These are phyloP conservation scores for Tetropium fuscum DNA, from an alignment of 2,888 invertebrate genomes.

Conservation along the genomic window DNA sequence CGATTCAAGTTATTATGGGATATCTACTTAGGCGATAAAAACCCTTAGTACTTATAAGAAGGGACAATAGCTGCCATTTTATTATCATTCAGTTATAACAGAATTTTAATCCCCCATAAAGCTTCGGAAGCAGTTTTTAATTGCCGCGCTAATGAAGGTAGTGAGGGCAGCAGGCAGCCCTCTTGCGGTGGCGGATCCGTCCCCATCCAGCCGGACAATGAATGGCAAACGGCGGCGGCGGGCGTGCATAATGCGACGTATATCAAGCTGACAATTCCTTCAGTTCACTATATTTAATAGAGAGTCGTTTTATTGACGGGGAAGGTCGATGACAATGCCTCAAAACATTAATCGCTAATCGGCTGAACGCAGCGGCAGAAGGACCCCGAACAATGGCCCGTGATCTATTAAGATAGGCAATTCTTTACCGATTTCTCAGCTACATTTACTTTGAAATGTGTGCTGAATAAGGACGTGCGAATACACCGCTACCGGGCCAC, in stretches of 20 bases:
- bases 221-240: slow-evolving; percentile 47
- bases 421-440: slow-evolving; percentile 68
- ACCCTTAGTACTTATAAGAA: slow-evolving; percentile 21
- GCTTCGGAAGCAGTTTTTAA: slow-evolving; percentile 33
- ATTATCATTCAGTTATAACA: slow-evolving; percentile 37
- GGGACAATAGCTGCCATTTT: slow-evolving; percentile 30
- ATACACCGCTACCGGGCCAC: neutral
- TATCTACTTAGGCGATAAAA: slow-evolving; percentile 26
- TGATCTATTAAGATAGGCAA: slow-evolving; percentile 66
- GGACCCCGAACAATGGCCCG: slow-evolving; percentile 59
- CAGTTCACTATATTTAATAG: slow-evolving; percentile 62
- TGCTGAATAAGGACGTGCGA: slow-evolving; percentile 58
- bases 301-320: slow-evolving; percentile 57
- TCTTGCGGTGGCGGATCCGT: slow-evolving; percentile 15
- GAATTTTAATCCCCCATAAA: slow-evolving; percentile 34
- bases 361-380: slow-evolving; percentile 57
- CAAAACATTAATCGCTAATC: slow-evolving; percentile 28
- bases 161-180: neutral
- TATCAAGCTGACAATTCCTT: slow-evolving; percentile 63
- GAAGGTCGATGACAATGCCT: slow-evolving; percentile 49
- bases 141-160: slow-evolving; percentile 28
- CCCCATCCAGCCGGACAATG: slow-evolving; percentile 27
- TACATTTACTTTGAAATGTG: slow-evolving; percentile 67
- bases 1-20: too few species aligned
- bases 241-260: slow-evolving; percentile 62